phyloP scores from a whole-genome alignment of 2,888 invertebrate species.

The Onthophagus sagittarius region DNA sequence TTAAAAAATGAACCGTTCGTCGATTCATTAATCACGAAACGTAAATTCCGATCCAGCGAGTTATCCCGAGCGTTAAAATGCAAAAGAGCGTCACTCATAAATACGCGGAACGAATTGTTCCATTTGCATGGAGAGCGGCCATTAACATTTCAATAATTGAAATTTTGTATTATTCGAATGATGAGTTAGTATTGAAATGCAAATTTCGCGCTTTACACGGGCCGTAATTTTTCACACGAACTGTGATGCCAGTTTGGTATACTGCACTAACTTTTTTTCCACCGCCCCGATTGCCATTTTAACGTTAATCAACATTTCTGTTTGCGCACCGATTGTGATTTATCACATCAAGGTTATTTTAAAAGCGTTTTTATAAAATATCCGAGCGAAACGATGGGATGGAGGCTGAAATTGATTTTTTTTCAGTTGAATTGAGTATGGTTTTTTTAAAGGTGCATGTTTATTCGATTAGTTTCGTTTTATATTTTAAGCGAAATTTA shows the following conservation, averaged over 20 bases:
- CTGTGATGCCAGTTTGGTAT: not conserved
- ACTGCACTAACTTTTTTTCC: not conserved
- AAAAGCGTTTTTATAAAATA: not conserved
- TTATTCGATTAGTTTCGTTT: too few relatives aligned
- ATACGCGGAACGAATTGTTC: slow-evolving; percentile 7
- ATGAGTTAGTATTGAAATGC: not conserved
- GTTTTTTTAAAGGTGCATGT: too few relatives aligned
- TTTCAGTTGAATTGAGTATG: not conserved
- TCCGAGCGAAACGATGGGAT: not conserved
- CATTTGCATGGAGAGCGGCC: slow-evolving; percentile 5
- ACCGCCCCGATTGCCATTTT: not conserved
- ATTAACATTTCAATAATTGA: slow-evolving; percentile 11
- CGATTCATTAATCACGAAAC: not conserved
- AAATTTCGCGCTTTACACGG: not conserved
- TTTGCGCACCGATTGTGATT: not conserved
- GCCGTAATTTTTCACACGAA: not conserved
- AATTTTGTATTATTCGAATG: slow-evolving; percentile 7
- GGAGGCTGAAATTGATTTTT: not conserved
- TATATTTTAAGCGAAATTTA: too few relatives aligned
- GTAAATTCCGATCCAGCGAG: not conserved
- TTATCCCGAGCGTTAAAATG: not conserved
- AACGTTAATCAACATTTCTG: not conserved
- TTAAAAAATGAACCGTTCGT: not conserved
- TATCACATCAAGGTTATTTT: not conserved
- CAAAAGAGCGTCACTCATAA: slow-evolving; percentile 4